Base-by-base conservation (phyloP, 2,113 vertebrate species). In the Callithrix jacchus region DNA sequence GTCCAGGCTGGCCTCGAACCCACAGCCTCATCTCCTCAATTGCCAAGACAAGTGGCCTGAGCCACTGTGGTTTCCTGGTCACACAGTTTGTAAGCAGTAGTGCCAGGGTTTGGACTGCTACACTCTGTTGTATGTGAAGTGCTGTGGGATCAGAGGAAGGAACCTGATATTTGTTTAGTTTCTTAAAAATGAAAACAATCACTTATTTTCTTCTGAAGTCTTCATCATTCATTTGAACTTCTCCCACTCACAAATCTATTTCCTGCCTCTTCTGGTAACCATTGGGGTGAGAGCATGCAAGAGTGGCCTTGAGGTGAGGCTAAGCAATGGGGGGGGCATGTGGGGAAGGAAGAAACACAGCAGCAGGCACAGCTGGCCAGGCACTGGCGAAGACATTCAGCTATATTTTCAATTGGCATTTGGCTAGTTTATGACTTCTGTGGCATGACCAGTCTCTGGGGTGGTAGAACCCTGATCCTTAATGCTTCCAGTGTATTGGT, bases 301-400 rank as follows among this genome's bases (percentile, higher is more conserved):
- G 9, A 9, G 68, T 17, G 54, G 7, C 5, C 8, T 20, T 30
- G 9, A 1, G 11, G 23, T 49, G 30, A 87, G 14, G 25, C 3
- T 16, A 35, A n/a, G 5, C 23, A 42, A 4, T 14, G 32, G 17
- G 6, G 30, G 35, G 35, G 4, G 25, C 8, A 61, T 35, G 5
- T 52, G 23, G 84, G 12, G 8, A 79, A 80, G 71, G 66, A 80
- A 47, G 14, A 13, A 42, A 8, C 40, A 47, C 32, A n/a, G 6
- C 25, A 10, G 32, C 71, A 13, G 37, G 2, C 6, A 23, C 3
- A 18, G 2, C 2, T 0, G 1, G 17, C 23, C 35, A 27, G 64
- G 49, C 25, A 23, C 66, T 20, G 6, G 40, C 56, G 58, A 89
- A 37, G 35, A 71, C 42, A 74, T 6, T 4, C 56, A 58, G 40